Evolutionary conservation across 2,888 invertebrate genomes (phyloP), one percentile per base, ranked within the genome.

Genomic region (Hydrotaea diabolus): DNA sequence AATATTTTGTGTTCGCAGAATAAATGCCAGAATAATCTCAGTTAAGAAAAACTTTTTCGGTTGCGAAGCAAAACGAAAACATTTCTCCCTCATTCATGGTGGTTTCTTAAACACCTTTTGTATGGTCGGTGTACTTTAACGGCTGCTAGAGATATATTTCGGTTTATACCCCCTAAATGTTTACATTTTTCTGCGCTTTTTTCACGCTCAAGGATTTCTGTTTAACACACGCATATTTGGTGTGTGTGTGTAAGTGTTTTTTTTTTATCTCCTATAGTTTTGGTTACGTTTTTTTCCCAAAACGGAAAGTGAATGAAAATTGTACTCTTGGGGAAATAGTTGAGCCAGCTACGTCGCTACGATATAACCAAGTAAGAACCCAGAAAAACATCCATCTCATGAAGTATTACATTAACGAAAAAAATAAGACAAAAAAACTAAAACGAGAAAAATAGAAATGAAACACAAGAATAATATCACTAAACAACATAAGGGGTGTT

Each of bases 261-360:
- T 59, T 59, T 59, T 1, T 55, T 55, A 19, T 31, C 31, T 55
- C n/a, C 8, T 55, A 19, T 55, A 55, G 26, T 2, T 9, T 59
- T 5, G 21, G 31, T 31, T 4, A 31, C 31, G 31, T 31, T 59
- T 59, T 59, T 59, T 19, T 55, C 23, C 7, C 23, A 59, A 23
- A 59, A 59, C 59, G 19, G 26, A 59, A 59, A 59, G 59, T 59
- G 59, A 59, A 59, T 21, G 59, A 59, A 59, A 59, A 59, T 59
- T 59, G 59, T 23, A 59, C 59, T 59, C 59, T 59, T 23, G 59
- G 59, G 59, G 23, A 59, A 59, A 59, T 59, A 26, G 59, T 59
- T 59, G 26, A 21, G 31, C 31, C 31, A 31, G 31, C n/a, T n/a
- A n/a, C 7, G 31, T 31, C 7, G 31, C 31, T 31, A 31, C 31